Percentiles rank a stretch among this genome's conserved stretches.
Conservation (phyloP, 2,113 vertebrate genomes). For the Rhagologus leucostigma region DNA sequence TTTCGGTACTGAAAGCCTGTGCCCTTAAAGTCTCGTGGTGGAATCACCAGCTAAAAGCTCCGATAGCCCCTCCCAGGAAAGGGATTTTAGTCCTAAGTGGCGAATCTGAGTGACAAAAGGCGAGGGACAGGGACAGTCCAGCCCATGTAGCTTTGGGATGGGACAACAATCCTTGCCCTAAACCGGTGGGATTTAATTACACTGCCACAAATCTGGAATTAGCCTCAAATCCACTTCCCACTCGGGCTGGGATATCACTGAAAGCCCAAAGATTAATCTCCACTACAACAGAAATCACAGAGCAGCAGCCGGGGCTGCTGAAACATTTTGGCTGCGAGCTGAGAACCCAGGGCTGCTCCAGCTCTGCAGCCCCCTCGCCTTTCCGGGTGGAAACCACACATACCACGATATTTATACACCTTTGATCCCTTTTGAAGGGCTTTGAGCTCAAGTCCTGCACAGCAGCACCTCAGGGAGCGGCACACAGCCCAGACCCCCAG, state of each 20-base stretch:
- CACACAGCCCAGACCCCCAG: fast-evolving
- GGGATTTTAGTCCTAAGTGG: fast-evolving
- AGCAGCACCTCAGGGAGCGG: fast-evolving
- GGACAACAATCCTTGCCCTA: fast-evolving
- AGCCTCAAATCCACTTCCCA: fast-evolving
- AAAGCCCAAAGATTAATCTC: fast-evolving
- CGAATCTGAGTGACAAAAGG: fast-evolving
- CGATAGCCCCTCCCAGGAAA: fast-evolving
- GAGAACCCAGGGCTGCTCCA: neutral
- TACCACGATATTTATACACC: neutral
- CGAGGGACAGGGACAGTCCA: neutral
- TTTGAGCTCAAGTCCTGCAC: fast-evolving
- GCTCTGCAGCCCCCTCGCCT: fast-evolving
- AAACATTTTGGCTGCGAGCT: fast-evolving
- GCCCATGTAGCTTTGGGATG: fast-evolving
- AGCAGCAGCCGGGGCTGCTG: too few relatives aligned
- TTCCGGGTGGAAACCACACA: fast-evolving
- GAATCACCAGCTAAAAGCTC: fast-evolving
- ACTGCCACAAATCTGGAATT: neutral
- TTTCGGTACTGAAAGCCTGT: fast-evolving
- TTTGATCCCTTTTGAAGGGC: fast-evolving
- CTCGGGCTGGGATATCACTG: fast-evolving
- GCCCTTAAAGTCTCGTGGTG: fast-evolving
- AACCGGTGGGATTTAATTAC: fast-evolving
- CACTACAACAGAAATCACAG: too few relatives aligned